A percentile compares a stretch with the other conserved stretches of the same genome.
phyloP scores from a whole-genome alignment of 2,888 invertebrate species.

The Ormia ochracea region DNA sequence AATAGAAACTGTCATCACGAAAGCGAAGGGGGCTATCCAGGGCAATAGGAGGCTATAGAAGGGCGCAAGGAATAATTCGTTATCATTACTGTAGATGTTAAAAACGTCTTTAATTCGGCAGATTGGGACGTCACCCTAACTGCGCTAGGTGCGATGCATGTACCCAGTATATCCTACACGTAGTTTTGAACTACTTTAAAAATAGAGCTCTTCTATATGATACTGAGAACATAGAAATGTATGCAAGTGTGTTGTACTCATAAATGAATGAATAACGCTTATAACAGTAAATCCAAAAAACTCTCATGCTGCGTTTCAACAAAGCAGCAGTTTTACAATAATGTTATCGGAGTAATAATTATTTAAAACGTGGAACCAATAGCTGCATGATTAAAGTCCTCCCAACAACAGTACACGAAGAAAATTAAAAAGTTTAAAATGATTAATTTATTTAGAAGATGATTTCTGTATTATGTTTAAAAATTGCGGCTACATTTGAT shows the following conservation, averaged over 20 bases:
- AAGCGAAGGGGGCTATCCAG: no score
- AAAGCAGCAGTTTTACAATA: background rate
- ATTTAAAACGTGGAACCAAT: background rate
- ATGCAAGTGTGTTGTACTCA: conserved; percentile 20
- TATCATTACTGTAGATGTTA: no score
- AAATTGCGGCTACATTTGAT: conserved; percentile 8
- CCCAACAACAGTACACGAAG: background rate
- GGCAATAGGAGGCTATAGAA: no score
- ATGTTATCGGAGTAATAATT: background rate
- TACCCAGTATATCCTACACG: no score
- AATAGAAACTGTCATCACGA: no score
- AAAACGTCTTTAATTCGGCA: no score
- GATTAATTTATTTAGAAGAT: conserved; percentile 50
- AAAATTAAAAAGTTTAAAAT: conserved; percentile 23
- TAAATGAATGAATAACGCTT: conserved; percentile 45
- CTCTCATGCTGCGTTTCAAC: background rate
- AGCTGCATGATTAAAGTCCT: background rate
- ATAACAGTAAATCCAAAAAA: conserved; percentile 1
- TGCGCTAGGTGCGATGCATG: no score
- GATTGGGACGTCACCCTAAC: no score
- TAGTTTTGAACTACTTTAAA: no score
- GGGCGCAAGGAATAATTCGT: no score
- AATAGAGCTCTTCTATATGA: no score
- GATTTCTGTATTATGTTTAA: conserved; percentile 41
- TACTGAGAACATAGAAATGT: conserved; percentile 43